A percentile compares a stretch with the other conserved stretches of the same genome.
phyloP scores from a whole-genome alignment of 2,113 vertebrate species.

The Regulus satrapa region DNA sequence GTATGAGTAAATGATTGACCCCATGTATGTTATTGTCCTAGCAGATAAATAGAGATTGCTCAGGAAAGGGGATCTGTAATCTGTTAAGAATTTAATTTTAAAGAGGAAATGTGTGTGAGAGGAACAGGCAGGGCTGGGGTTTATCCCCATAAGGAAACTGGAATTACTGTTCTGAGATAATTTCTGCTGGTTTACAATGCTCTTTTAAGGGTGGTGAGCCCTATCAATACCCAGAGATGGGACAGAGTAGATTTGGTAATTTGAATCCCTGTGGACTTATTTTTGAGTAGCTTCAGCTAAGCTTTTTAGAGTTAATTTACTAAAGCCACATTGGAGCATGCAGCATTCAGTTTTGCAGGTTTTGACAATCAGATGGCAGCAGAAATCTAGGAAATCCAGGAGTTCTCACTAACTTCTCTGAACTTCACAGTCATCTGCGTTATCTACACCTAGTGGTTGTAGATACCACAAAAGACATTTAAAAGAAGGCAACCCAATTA shows the following conservation, averaged over 20 bases:
- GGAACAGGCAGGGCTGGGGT: background rate
- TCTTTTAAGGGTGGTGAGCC: background rate
- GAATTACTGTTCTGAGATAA: background rate
- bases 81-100: background rate
- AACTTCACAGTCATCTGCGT: background rate
- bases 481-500: background rate
- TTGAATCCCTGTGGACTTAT: background rate
- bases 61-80: background rate
- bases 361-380: constrained; percentile 6
- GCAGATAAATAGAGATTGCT: constrained; percentile 9
- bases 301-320: background rate
- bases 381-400: background rate
- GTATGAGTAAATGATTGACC: constrained; percentile 21
- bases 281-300: background rate
- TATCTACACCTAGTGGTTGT: background rate
- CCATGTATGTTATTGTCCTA: background rate
- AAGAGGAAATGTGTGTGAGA: background rate
- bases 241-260: background rate
- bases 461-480: background rate
- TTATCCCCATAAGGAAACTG: background rate
- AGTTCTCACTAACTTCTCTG: background rate
- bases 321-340: background rate
- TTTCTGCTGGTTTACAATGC: background rate
- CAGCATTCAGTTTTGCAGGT: background rate
- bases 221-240: background rate